Percentiles rank a stretch among this genome's conserved stretches.
phyloP scores from a whole-genome alignment of 2,888 invertebrate species.

The Congeria kusceri region DNA sequence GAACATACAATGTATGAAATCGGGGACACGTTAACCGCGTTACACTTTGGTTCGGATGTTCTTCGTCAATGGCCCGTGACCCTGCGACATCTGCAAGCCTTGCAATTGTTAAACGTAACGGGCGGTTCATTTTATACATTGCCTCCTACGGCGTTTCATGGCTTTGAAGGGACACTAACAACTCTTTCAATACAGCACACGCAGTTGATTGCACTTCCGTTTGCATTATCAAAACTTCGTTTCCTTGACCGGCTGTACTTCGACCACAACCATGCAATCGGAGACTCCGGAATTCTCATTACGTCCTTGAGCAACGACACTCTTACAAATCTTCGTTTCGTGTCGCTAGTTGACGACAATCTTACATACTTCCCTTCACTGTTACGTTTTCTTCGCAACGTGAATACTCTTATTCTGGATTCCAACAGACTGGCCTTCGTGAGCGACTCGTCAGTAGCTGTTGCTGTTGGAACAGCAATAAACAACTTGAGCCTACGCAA shows the following conservation, averaged over 20 bases:
- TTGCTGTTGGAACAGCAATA: conserved; percentile 56
- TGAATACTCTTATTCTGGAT: conserved; percentile 60
- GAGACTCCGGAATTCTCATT: conserved; percentile 65
- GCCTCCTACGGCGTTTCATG: conserved; percentile 66
- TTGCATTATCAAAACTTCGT: conserved; percentile 56
- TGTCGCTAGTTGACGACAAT: conserved; percentile 64
- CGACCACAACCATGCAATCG: conserved; percentile 66
- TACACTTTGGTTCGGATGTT: conserved; percentile 55
- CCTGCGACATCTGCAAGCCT: conserved; percentile 59
- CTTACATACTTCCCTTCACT: conserved; percentile 64
- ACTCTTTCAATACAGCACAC: conserved; percentile 64
- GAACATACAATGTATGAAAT: conserved; percentile 55
- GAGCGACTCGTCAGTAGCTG: conserved; percentile 64
- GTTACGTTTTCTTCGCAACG: conserved; percentile 50
- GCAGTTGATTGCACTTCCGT: conserved; percentile 60
- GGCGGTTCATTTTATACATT: conserved; percentile 57
- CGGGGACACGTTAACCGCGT: conserved; percentile 52
- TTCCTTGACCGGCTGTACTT: conserved; percentile 57
- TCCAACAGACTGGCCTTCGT: conserved; percentile 67
- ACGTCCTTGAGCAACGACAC: conserved; percentile 55
- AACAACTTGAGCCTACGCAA: conserved; percentile 61
- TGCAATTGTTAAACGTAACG: conserved; percentile 55
- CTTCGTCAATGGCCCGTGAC: conserved; percentile 60
- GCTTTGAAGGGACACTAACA: conserved; percentile 67
- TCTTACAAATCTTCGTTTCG: conserved; percentile 44